A percentile compares a stretch with the other conserved stretches of the same genome.
Evolutionary conservation across 2,797 vertebrate species (phyloP).

Genomic region (Cercopithecus petaurista): DNA sequence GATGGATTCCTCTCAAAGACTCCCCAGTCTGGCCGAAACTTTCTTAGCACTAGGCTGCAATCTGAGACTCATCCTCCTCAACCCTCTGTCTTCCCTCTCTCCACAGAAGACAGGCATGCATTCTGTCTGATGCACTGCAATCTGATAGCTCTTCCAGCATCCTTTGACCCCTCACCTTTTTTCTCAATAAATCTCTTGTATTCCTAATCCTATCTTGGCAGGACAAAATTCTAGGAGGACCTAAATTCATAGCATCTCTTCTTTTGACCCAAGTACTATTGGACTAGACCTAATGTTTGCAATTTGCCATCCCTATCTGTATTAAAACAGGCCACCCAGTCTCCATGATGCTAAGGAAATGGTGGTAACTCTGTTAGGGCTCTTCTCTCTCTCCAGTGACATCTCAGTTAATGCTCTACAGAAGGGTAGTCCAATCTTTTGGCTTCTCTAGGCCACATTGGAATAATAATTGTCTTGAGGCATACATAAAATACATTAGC

Average conservation of each 20-base stretch:
- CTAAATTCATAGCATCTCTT: not conserved
- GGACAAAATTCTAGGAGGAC: not conserved
- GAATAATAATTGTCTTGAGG: not conserved
- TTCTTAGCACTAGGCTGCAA: not conserved
- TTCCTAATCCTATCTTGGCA: not conserved
- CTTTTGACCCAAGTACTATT: not conserved
- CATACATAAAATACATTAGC: not conserved
- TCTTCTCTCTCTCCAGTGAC: not conserved
- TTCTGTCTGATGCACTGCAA: too few species aligned
- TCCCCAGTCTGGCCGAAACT: not conserved
- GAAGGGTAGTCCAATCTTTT: not conserved
- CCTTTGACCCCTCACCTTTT: not conserved
- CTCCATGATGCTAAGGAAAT: not conserved
- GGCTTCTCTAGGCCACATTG: not conserved
- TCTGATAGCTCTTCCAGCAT: not conserved
- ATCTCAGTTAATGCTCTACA: not conserved
- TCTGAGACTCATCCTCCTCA: not conserved
- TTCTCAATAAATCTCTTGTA: not conserved
- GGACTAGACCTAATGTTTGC: not conserved
- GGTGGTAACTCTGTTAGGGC: not conserved
- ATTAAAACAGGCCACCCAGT: not conserved
- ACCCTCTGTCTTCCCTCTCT: not conserved
- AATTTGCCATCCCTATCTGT: not conserved
- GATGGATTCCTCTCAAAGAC: not conserved
- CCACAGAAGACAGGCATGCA: too few species aligned